These are phyloP conservation scores for Acanthacorydalis orientalis DNA, from an alignment of 2,888 invertebrate species.

Conservation along the genomic window DNA sequence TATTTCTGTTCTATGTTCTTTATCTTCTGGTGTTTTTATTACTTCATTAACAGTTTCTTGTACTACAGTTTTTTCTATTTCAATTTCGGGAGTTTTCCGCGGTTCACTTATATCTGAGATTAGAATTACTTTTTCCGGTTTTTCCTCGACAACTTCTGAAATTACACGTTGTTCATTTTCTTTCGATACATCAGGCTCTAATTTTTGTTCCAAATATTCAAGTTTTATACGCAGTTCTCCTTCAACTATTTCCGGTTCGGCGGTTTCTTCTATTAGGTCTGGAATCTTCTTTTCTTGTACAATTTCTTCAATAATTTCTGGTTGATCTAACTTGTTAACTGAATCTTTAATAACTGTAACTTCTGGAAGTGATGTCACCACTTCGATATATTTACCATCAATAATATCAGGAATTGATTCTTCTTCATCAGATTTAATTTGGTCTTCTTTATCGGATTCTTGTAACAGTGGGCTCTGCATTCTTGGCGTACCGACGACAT, in stretches of 20 bases:
- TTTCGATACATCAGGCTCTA: constrained; percentile 9
- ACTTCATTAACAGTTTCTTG: constrained; percentile 1
- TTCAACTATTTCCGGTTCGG: constrained; percentile 7
- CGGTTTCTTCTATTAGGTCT: constrained; percentile 5
- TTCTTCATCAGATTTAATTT: too few species aligned
- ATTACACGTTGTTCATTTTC: constrained; percentile 10
- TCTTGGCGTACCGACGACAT: constrained; percentile 3
- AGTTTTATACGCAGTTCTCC: constrained; percentile 9
- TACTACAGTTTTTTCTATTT: constrained; percentile 1
- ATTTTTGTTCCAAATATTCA: not conserved
- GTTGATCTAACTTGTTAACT: too few species aligned
- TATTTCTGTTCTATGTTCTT: constrained; percentile 2
- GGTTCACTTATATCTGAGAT: constrained; percentile 5
- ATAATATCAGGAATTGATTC: too few species aligned
- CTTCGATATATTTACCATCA: too few species aligned
- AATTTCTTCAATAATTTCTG: not conserved
- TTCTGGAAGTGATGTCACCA: too few species aligned
- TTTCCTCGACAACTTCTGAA: constrained; percentile 3
- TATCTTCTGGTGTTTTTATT: constrained; percentile 5
- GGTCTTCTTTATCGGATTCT: not conserved
- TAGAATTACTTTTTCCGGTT: constrained; percentile 2
- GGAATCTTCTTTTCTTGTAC: constrained; percentile 2
- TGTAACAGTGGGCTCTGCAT: not conserved
- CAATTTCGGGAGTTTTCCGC: not conserved
- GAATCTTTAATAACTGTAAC: too few species aligned